A percentile compares a stretch with the other conserved stretches of the same genome.
Evolutionary conservation across 2,888 invertebrate genomes (phyloP).

Genomic region (Heliconius cydno): DNA sequence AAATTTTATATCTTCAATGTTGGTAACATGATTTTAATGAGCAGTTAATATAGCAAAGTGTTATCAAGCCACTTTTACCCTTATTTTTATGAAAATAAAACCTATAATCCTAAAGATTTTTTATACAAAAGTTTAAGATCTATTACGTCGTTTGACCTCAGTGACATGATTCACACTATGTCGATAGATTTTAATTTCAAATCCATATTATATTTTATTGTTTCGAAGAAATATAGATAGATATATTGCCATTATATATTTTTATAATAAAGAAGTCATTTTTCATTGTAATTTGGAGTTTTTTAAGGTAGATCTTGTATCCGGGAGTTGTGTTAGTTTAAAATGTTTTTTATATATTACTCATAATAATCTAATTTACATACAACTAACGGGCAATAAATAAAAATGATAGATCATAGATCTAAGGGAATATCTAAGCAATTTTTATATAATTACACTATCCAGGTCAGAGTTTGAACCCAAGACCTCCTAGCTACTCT

Average conservation of each 20-base stretch:
- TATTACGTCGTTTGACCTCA: conserved; percentile 27
- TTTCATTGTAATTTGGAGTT: conserved; percentile 2
- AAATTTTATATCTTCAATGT: conserved; percentile 11
- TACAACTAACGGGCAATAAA: not conserved
- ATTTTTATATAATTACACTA: too few relatives aligned
- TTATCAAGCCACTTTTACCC: not conserved
- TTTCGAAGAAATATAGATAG: conserved; percentile 15
- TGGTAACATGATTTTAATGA: conserved; percentile 29
- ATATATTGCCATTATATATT: conserved; percentile 1
- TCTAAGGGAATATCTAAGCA: too few relatives aligned
- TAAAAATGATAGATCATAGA: not conserved
- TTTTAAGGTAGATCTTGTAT: conserved; percentile 13
- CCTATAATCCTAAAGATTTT: not conserved
- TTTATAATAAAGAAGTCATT: not conserved
- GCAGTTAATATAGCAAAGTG: conserved; percentile 5
- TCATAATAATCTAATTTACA: not conserved
- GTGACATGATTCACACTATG: conserved; percentile 30
- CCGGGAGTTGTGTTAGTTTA: conserved; percentile 10
- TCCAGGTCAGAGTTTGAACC: too few relatives aligned
- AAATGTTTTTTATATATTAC: not conserved
- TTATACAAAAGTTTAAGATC: conserved; percentile 19
- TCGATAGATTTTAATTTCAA: conserved; percentile 25
- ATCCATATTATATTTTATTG: conserved; percentile 27
- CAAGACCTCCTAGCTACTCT: not conserved
- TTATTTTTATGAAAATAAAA: not conserved